A percentile compares a stretch with the other conserved stretches of the same genome.
phyloP scores from a whole-genome alignment of 2,888 invertebrate genomes.

The Apoderus coryli region DNA sequence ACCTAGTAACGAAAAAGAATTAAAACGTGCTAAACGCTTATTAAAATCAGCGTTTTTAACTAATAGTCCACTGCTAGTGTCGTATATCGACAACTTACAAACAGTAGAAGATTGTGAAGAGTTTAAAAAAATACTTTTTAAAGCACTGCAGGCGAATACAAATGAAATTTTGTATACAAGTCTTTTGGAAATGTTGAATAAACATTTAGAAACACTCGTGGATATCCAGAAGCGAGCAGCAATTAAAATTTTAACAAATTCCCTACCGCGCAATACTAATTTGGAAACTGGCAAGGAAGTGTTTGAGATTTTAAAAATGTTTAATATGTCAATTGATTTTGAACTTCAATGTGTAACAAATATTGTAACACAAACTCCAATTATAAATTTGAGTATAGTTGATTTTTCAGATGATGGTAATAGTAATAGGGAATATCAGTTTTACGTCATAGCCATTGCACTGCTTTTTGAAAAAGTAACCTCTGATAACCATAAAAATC shows the following conservation, averaged over 20 bases:
- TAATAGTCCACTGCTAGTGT: conserved; percentile 24
- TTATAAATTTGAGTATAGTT: no score
- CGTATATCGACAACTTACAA: conserved; percentile 10
- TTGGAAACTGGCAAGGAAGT: conserved; percentile 31
- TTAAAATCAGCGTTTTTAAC: conserved; percentile 33
- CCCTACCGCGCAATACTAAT: conserved; percentile 30
- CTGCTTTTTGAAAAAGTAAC: no score
- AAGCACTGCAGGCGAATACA: conserved; percentile 15
- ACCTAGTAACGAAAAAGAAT: conserved; percentile 34
- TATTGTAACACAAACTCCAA: no score
- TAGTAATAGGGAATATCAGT: conserved; percentile 3
- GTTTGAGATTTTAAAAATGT: conserved; percentile 31
- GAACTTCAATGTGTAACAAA: conserved; percentile 19
- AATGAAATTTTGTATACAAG: conserved; percentile 13
- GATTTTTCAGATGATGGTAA: neutral
- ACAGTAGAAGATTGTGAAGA: conserved; percentile 9
- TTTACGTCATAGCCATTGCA: conserved; percentile 7
- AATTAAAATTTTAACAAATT: conserved; percentile 34
- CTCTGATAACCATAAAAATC: conserved; percentile 21
- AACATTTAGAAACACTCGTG: conserved; percentile 15
- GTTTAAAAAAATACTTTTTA: conserved; percentile 19
- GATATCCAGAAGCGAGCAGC: conserved; percentile 25
- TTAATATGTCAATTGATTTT: neutral
- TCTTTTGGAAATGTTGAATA: conserved; percentile 17
- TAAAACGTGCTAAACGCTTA: conserved; percentile 32